phyloP scores from a whole-genome alignment of 2,888 invertebrate species.

The Atrina japonica region DNA sequence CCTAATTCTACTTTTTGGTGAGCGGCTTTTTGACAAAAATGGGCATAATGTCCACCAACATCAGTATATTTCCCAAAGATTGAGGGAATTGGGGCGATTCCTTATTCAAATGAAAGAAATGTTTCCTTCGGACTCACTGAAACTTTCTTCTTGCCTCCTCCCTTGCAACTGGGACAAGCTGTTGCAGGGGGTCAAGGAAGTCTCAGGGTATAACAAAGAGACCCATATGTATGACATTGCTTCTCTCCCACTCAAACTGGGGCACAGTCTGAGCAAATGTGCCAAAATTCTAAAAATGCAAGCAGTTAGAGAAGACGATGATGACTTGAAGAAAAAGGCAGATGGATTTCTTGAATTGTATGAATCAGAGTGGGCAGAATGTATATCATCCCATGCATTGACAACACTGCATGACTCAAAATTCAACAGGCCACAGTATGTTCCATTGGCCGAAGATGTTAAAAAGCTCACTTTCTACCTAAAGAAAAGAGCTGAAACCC shows the following conservation, averaged over 20 bases:
- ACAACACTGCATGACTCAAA: neutral
- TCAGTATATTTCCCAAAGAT: constrained; percentile 24
- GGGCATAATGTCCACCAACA: constrained; percentile 23
- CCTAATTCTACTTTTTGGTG: constrained; percentile 18
- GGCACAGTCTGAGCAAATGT: constrained; percentile 31
- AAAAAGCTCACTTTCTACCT: neutral
- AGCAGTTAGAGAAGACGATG: constrained; percentile 16
- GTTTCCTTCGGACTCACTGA: too few species aligned
- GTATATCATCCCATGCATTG: neutral
- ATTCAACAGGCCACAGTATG: constrained; percentile 8
- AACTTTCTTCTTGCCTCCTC: neutral
- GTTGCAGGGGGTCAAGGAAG: constrained; percentile 18
- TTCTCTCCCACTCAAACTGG: constrained; percentile 41
- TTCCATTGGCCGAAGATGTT: constrained; percentile 9
- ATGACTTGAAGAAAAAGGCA: neutral
- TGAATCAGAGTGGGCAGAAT: constrained; percentile 32
- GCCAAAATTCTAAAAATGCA: constrained; percentile 22
- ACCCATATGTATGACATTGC: constrained; percentile 30
- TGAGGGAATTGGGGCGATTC: constrained; percentile 15
- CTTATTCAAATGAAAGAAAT: constrained; percentile 12
- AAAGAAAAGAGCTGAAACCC: neutral
- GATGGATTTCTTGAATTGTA: constrained; percentile 26
- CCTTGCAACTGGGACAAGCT: constrained; percentile 22
- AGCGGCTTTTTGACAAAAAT: constrained; percentile 29
- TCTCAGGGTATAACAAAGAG: constrained; percentile 31